phyloP scores from a whole-genome alignment of 64 coral and sea anemone species.

The Hydrozoanthus tunicans region DNA sequence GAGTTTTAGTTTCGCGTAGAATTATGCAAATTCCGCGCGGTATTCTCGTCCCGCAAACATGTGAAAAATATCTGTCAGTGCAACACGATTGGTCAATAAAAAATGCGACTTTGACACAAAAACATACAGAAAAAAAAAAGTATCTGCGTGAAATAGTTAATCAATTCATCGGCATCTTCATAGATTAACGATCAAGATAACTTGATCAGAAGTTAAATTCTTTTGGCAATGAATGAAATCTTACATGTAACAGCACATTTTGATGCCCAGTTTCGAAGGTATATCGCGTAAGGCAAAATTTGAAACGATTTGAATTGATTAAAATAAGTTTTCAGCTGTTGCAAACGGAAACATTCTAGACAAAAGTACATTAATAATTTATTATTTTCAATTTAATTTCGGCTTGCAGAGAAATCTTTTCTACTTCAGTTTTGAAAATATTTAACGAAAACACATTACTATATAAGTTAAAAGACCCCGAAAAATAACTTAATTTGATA shows the following conservation, averaged over 20 bases:
- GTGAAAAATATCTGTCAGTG: constrained; percentile 1
- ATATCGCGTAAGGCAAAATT: not conserved
- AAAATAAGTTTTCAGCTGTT: constrained; percentile 28
- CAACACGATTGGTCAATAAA: constrained; percentile 23
- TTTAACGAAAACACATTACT: not conserved
- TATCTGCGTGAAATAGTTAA: constrained; percentile 20
- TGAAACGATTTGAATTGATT: not conserved
- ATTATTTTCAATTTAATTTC: constrained; percentile 38
- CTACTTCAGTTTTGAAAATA: constrained; percentile 28
- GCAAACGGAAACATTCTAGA: constrained; percentile 12
- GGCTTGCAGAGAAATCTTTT: not conserved
- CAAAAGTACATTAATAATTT: constrained; percentile 28
- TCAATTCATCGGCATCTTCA: not conserved
- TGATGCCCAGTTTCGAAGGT: not conserved
- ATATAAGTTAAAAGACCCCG: not conserved
- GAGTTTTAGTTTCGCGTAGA: not conserved
- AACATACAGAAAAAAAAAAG: constrained; percentile 37
- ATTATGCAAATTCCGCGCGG: constrained; percentile 51
- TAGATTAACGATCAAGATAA: constrained; percentile 34
- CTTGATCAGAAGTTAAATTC: not conserved
- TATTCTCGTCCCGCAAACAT: constrained; percentile 41
- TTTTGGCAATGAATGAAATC: not conserved
- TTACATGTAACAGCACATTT: not conserved
- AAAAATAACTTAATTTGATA: not conserved
- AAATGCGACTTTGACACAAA: constrained; percentile 35